Base-by-base conservation (phyloP, 2,888 invertebrate genomes). In the Orchesellides sinensis region DNA sequence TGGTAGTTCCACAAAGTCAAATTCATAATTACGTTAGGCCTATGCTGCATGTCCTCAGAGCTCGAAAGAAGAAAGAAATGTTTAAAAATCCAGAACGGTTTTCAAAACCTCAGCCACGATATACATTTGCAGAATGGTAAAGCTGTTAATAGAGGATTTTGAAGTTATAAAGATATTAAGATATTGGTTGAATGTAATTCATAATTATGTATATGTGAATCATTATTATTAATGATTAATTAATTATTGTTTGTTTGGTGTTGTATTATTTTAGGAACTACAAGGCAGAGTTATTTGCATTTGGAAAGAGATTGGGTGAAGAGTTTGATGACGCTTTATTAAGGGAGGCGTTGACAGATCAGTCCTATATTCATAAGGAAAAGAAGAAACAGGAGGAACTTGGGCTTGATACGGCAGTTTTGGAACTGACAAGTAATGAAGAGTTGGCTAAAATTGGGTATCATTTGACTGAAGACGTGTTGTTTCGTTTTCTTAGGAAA, bases 191-290 rank as follows among this genome's bases (percentile, higher is more conserved):
- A 21, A 12, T 27, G 6, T n/a, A n/a, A n/a, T n/a, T n/a, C n/a
- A n/a, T n/a, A n/a, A n/a, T n/a, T n/a, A n/a, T n/a, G n/a, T n/a
- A 8, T 2, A 40, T 2, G 10, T 40, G 10, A 2, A 10, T n/a
- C 40, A 2, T 40, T 40, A n/a, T 5, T 40, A 14, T 40, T 40
- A 14, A 8, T 40, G 10, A 10, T 40, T 2, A n/a, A n/a, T n/a
- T n/a, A n/a, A n/a, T 14, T 40, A 40, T 14, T 5, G 10, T 69
- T 73, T 27, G n/a, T n/a, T n/a, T n/a, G n/a, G n/a, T n/a, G n/a
- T n/a, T n/a, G n/a, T n/a, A n/a, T n/a, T n/a, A n/a, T 40, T 73
- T 21, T 89, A 96, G 98, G 98, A 98, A 97, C 89, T 93, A 95
- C 88, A 93, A 94, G 88, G 93, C 96, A 0, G 98, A 98, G 91